Base-by-base conservation (phyloP, 2,888 invertebrate species). In the Formica aserva region DNA sequence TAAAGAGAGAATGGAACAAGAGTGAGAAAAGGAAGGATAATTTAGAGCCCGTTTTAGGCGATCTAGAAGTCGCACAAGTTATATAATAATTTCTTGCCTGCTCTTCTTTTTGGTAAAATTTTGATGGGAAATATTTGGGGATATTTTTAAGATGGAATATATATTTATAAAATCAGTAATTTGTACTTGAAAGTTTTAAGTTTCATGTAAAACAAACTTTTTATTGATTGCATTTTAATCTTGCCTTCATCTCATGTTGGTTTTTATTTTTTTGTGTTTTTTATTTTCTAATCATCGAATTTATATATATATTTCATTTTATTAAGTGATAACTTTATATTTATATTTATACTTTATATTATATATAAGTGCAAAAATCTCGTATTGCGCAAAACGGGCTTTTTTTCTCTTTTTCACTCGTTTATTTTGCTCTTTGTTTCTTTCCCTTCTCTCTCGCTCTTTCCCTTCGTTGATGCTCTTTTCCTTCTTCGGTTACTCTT, bases 401-500 rank as follows among this genome's bases (percentile, higher is more conserved):
- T 32, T 22, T n/a, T 52, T n/a, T 8, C 6, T 48, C 48, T 48
- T 6, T n/a, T 18, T 52, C 18, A 18, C 2, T 26, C 26, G 6
- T 76, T 35, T n/a, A n/a, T 76, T 76, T 76, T 76, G 13, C 18
- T 62, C 26, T 62, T 48, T 76, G 32, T 18, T 18, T 15, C 18
- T 71, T n/a, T 8, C 32, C 45, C 66, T 71, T 55, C 15, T 62
- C 57, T 13, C n/a, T 72, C 52, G 29, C 32, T 55, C 45, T 60
- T 62, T 52, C 48, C n/a, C 45, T 32, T 57, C 22, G 45, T 35
- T 38, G 69, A 38, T n/a, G 6, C 1, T 55, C 5, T 22, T 88
- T 72, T 84, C 77, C 32, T 67, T 84, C 83, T 38, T 48, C 60
- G n/a, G 9, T 9, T 62, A 45, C 13, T n/a, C 65, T 82, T 86